Conservation (phyloP, 2,797 vertebrate genomes). For the Sebastolobus altivelis region DNA sequence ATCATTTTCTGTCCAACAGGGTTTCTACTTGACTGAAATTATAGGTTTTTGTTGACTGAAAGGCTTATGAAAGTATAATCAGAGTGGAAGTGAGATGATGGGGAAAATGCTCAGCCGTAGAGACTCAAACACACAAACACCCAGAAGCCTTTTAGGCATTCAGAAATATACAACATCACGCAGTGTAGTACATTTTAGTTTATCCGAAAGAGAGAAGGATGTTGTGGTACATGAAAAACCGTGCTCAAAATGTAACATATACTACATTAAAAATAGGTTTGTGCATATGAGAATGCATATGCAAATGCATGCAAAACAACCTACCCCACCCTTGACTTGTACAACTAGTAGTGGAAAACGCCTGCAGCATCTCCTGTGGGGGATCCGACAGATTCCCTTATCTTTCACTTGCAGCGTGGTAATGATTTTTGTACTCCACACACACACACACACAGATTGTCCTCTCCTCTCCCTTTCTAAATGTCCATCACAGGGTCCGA, state of each 20-base stretch:
- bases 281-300: background rate
- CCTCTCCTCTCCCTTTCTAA: slow-evolving; percentile 49
- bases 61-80: slow-evolving; percentile 52
- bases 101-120: background rate
- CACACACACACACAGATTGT: slow-evolving; percentile 23
- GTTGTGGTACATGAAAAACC: background rate
- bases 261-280: background rate
- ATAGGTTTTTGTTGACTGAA: slow-evolving; percentile 49
- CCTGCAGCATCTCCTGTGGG: slow-evolving; percentile 44
- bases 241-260: background rate
- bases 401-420: slow-evolving; percentile 62
- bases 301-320: background rate
- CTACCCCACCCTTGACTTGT: slow-evolving; percentile 8
- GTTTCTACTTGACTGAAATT: slow-evolving; percentile 55
- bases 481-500: slow-evolving; percentile 68
- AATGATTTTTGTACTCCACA: slow-evolving; percentile 39
- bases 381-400: slow-evolving; percentile 69
- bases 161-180: background rate
- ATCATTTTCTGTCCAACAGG: slow-evolving; percentile 48
- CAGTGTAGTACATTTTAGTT: background rate
- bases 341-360: slow-evolving; percentile 18
- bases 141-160: background rate
- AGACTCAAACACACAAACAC: slow-evolving; percentile 21
- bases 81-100: slow-evolving; percentile 23
- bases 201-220: background rate